Evolutionary conservation across 2,888 invertebrate genomes (phyloP), one percentile per base, ranked within the genome.

Genomic region (Oligia fasciuncula): DNA sequence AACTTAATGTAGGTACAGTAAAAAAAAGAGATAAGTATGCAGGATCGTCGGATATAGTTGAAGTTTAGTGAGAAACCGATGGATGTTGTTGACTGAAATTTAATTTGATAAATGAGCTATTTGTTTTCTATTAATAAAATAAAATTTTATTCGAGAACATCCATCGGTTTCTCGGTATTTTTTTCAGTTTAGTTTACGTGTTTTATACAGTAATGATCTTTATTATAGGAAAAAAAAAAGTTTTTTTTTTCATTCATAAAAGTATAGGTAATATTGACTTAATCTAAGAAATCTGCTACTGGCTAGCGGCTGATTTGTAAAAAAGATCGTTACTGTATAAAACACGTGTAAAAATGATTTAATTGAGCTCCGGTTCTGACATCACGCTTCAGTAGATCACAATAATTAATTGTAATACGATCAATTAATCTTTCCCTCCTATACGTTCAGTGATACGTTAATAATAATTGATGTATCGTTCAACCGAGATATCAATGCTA

Each of bases 381-480:
- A 43, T 57, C 35, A 73, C 43, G 62, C 65, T 73, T 60, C 70
- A 63, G 60, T 43, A 70, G 57, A 67, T 49, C 40, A n/a, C 29
- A 51, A 51, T 83, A 76, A 83, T 83, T 83, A 80, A 83, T 83
- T 83, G 72, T 70, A 76, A 83, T 57, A 83, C 66, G 62, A 67
- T 76, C 40, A 80, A 80, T 83, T 83, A 76, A 71, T 83, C 66
- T 76, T 80, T 66, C 19, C 29, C 35, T 67, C 62, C 46, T 57
- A 66, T 80, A 76, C 43, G 49, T 71, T 83, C 54, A 76, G 70
- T 51, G 46, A 75, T 75, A 81, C 29, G 60, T 76, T 81, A 73
- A 40, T 40, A 40, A 40, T 40, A 40, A 76, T 82, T 82, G 63
- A 84, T 83, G 69, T 80, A 72, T 65, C 46, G 29, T 66, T 83